Base-by-base conservation (phyloP, 2,113 vertebrate species). In the Nettapus auritus region DNA sequence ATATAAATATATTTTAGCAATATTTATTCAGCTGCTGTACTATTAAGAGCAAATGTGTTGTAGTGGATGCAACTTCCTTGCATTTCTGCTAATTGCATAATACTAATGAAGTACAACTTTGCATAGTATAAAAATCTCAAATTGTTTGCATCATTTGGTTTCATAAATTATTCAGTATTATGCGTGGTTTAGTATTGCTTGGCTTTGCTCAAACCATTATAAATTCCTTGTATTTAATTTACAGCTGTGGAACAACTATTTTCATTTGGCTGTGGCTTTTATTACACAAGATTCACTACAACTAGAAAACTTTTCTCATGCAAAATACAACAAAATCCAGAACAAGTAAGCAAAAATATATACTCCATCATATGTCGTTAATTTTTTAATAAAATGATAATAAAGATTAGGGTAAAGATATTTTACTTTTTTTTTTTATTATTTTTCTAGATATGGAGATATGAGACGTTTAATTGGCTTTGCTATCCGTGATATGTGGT, bases 171-270 rank as follows among this genome's bases (percentile, higher is more conserved):
- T 98, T 98, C 96, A 94, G 60, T 53, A 50, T 82, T 87, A 68
- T 89, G 76, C 90, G 63, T 86, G 57, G 23, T 85, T 97, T 95
- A 94, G 92, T 96, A 70, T 73, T 93, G 92, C 74, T 93, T 79
- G 92, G 77, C 62, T 92, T 82, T 85, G 86, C 48, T 93, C 87
- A 85, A 88, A 93, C 69, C 81, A 8, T 97, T 94, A 76, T 85
- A 60, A 89, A 89, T 96, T 94, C 78, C 66, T 89, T 56, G 59
- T 89, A 92, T 96, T 96, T 77, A 79, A 91, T 97, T 97, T 97
- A 88, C 97, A 99, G 99, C 98, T 99, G 86, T 99, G 99, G 99
- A 99, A 99, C 98, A 99, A 99, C 98, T 99, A 99, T 96, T 99
- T 99, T 98, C 99, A 99, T 98, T 98, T 99, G 98, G 99, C 99